Evolutionary conservation across 2,113 vertebrate species (phyloP).

Genomic region (Propithecus coquereli): DNA sequence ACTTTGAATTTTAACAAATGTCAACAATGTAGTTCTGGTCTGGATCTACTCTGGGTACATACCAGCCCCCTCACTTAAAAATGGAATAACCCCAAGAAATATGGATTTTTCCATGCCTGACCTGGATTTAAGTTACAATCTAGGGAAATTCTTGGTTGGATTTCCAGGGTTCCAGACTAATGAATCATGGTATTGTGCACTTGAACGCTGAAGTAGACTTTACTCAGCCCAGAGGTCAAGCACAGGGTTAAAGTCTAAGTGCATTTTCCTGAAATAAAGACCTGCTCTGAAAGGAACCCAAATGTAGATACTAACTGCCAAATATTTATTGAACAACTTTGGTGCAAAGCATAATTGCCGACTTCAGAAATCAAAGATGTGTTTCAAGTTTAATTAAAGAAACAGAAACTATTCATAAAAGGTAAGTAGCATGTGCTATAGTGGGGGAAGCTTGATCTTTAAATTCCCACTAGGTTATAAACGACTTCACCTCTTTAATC

Average conservation of each 20-base stretch:
- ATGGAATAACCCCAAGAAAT: neutral
- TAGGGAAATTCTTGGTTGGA: neutral
- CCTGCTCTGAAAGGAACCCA: neutral
- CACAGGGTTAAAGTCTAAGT: neutral
- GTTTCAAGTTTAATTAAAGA: neutral
- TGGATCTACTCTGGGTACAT: neutral
- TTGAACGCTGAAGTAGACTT: neutral
- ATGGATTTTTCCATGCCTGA: neutral
- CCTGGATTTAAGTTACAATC: neutral
- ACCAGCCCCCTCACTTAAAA: neutral
- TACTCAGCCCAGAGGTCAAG: neutral
- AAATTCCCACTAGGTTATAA: neutral
- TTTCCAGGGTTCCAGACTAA: neutral
- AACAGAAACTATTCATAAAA: neutral
- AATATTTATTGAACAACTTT: neutral
- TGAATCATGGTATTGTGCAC: neutral
- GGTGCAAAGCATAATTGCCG: neutral
- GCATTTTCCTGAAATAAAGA: constrained; percentile 19
- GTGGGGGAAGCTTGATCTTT: neutral
- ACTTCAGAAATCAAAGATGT: neutral
- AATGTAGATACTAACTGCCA: neutral
- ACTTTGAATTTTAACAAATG: neutral
- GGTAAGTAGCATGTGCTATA: neutral
- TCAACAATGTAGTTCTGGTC: neutral
- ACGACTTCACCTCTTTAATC: neutral